Conservation (phyloP, 2,113 vertebrate genomes). For the Prunella himalayana region DNA sequence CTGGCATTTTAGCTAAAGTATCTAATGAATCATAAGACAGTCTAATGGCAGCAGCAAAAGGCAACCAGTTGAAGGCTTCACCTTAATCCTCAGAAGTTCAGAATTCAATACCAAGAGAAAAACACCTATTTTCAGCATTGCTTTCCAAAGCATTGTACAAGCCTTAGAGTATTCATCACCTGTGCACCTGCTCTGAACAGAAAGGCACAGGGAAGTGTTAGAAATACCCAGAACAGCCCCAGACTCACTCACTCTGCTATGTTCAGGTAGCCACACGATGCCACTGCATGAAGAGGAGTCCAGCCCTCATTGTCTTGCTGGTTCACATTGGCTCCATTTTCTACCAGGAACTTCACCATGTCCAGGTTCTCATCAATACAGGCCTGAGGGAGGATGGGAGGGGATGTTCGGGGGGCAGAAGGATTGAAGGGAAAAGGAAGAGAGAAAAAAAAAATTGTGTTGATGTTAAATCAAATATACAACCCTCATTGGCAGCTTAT, state of each 20-base stretch:
- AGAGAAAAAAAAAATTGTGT: neutral
- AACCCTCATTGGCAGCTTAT: neutral
- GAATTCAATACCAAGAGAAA: neutral
- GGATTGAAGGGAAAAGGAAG: neutral
- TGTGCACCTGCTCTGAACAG: neutral
- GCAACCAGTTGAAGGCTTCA: neutral
- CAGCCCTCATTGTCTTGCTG: slow-evolving; percentile 94
- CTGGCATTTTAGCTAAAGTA: neutral
- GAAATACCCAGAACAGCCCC: neutral
- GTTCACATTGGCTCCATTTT: slow-evolving; percentile 84
- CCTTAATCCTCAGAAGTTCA: neutral
- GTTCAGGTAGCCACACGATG: slow-evolving; percentile 90
- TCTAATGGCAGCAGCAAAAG: neutral
- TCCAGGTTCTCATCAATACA: slow-evolving; percentile 95
- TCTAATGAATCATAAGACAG: neutral
- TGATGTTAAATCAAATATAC: neutral
- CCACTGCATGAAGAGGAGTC: slow-evolving; percentile 92
- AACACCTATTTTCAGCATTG: neutral
- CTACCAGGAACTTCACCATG: slow-evolving; percentile 89
- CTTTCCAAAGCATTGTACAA: neutral
- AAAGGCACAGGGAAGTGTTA: neutral
- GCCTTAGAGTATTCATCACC: neutral
- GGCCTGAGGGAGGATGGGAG: slow-evolving; percentile 70
- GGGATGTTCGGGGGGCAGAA: neutral
- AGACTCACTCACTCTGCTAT: slow-evolving; percentile 91